Percentiles rank a stretch among this genome's conserved stretches.
Evolutionary conservation across 2,113 vertebrate genomes (phyloP).

Genomic region (Pangasianodon gigas): DNA sequence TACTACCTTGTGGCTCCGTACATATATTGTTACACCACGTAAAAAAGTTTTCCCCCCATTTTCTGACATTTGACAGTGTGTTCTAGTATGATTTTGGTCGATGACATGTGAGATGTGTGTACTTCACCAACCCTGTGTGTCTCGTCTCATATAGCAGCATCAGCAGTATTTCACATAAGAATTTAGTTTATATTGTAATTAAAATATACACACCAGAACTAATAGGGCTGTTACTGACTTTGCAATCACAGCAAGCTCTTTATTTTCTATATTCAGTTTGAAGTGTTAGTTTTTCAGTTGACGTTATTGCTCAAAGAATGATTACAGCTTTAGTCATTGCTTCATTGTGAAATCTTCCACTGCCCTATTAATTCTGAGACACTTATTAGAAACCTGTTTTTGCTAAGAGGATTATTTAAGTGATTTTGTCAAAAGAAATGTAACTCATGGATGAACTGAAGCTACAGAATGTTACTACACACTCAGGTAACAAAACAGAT

Average conservation of each 20-base stretch:
- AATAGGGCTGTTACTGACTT: not conserved
- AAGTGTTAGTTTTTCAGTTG: not conserved
- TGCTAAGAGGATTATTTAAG: not conserved
- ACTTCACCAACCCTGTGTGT: not conserved
- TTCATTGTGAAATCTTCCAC: not conserved
- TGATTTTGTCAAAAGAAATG: not conserved
- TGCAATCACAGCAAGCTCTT: not conserved
- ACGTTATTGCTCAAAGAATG: not conserved
- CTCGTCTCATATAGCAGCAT: not conserved
- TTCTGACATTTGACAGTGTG: not conserved
- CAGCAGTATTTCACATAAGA: not conserved
- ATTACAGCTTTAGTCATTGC: not conserved
- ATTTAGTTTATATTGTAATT: not conserved
- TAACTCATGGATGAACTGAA: not conserved
- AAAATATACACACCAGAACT: not conserved
- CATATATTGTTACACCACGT: constrained; percentile 31
- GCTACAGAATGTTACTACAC: constrained; percentile 34
- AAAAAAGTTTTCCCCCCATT: not conserved
- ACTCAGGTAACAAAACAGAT: constrained; percentile 37
- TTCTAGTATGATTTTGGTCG: not conserved
- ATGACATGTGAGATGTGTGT: no score
- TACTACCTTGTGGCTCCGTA: not conserved
- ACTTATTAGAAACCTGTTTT: not conserved
- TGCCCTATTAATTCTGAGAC: not conserved
- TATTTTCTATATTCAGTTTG: not conserved